Evolutionary conservation across 92 coral and sea anemone genomes (phyloP).

Genomic region (Anthopleura xanthogrammica): DNA sequence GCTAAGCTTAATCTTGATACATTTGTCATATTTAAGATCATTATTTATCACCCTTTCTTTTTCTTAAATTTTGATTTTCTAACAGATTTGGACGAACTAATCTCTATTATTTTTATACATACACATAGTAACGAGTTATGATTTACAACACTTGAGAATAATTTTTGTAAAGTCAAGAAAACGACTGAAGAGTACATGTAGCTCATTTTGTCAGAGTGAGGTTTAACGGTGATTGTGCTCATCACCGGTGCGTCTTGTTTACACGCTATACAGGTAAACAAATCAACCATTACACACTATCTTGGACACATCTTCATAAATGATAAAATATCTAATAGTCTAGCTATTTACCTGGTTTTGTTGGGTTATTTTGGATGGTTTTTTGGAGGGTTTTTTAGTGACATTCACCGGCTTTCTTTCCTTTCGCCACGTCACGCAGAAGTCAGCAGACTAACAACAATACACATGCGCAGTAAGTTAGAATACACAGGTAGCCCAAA

Average conservation of each 20-base stretch:
- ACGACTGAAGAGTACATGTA: not conserved
- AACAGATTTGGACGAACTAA: too few species aligned
- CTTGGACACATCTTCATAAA: not conserved
- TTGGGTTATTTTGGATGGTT: slow-evolving; percentile 1
- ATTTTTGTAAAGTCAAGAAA: not conserved
- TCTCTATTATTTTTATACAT: too few species aligned
- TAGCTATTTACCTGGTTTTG: not conserved
- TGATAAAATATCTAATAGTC: not conserved
- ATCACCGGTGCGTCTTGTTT: not conserved
- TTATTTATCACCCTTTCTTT: too few species aligned
- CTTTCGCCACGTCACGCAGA: slow-evolving; percentile 32
- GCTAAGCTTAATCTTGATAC: too few species aligned
- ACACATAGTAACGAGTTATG: too few species aligned
- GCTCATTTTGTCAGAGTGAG: not conserved
- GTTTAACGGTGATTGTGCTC: not conserved
- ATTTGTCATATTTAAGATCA: too few species aligned
- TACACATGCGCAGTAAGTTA: slow-evolving; percentile 1
- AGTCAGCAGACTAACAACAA: slow-evolving; percentile 18
- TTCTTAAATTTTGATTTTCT: too few species aligned
- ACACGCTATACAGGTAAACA: not conserved
- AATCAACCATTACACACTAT: not conserved
- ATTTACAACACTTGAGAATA: not conserved
- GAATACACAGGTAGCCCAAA: not conserved
- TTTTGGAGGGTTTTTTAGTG: not conserved
- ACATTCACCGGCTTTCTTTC: slow-evolving; percentile 26